phyloP scores from a whole-genome alignment of 1,140 invertebrate genomes.

The Phocides pigmalion region DNA sequence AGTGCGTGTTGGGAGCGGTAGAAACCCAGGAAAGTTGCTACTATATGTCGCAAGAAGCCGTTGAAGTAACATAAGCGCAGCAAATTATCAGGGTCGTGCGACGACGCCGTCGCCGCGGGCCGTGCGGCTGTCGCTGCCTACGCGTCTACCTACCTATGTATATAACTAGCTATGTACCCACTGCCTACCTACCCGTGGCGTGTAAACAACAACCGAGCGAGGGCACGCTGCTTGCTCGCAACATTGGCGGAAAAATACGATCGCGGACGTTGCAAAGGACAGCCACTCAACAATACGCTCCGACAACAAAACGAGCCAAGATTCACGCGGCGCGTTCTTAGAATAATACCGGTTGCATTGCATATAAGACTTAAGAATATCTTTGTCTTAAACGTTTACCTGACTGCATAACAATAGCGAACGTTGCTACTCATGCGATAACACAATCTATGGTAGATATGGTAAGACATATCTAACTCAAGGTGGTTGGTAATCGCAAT shows the following conservation, averaged over 20 bases:
- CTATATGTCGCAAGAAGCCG: slow-evolving; percentile 77
- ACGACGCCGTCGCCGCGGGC: slow-evolving; percentile 59
- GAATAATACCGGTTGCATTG: slow-evolving; percentile 28
- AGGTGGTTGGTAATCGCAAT: slow-evolving; percentile 27
- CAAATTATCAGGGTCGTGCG: slow-evolving; percentile 78
- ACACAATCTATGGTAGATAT: slow-evolving; percentile 36
- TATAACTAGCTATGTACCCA: slow-evolving; percentile 41
- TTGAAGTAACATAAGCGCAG: slow-evolving; percentile 80
- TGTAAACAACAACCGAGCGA: slow-evolving; percentile 55
- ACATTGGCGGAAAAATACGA: slow-evolving; percentile 69
- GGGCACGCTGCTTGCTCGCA: slow-evolving; percentile 48
- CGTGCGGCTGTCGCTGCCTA: slow-evolving; percentile 63
- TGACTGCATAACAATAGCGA: slow-evolving; percentile 31
- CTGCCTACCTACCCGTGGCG: slow-evolving; percentile 44
- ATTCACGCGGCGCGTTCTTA: slow-evolving; percentile 33
- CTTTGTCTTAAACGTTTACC: slow-evolving; percentile 31
- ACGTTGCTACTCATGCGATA: slow-evolving; percentile 26
- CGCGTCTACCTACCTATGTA: slow-evolving; percentile 54
- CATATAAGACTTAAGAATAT: slow-evolving; percentile 25
- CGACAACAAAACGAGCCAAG: slow-evolving; percentile 42
- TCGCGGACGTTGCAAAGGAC: slow-evolving; percentile 59
- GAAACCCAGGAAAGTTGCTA: slow-evolving; percentile 66
- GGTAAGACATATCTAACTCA: slow-evolving; percentile 30
- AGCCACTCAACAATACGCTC: slow-evolving; percentile 49
- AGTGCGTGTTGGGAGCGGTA: slow-evolving; percentile 47